phyloP scores from a whole-genome alignment of 2,113 vertebrate genomes.

The Leptobrachium ailaonicum region DNA sequence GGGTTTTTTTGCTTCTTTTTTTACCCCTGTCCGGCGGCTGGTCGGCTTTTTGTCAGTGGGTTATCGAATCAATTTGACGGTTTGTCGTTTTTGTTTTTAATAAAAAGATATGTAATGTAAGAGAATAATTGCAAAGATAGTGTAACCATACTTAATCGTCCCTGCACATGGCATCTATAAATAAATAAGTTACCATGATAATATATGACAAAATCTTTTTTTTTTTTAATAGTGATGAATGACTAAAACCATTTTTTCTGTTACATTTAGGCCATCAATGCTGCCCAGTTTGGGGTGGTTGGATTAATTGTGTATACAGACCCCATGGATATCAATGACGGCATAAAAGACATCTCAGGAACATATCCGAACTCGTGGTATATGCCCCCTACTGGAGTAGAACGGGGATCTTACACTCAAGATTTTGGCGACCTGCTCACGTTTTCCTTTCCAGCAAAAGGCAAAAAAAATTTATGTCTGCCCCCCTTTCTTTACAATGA shows the following conservation, averaged over 20 bases:
- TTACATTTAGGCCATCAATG: constrained; percentile 76
- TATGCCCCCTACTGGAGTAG: constrained; percentile 79
- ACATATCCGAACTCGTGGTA: constrained; percentile 86
- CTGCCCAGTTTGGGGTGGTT: constrained; percentile 68
- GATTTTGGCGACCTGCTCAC: constrained; percentile 79
- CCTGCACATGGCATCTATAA: too few relatives aligned
- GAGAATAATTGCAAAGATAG: too few relatives aligned
- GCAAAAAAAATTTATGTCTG: constrained; percentile 44
- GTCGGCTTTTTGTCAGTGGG: too few relatives aligned
- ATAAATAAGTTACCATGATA: too few relatives aligned
- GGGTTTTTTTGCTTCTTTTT: too few relatives aligned
- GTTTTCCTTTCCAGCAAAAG: constrained; percentile 80
- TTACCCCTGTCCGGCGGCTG: too few relatives aligned
- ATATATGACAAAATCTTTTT: too few relatives aligned
- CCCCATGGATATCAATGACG: constrained; percentile 81
- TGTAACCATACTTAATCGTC: too few relatives aligned
- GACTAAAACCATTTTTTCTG: not conserved
- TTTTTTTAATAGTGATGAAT: not conserved
- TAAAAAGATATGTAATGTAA: too few relatives aligned
- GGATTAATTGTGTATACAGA: constrained; percentile 89
- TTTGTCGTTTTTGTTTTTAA: too few relatives aligned
- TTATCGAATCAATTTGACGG: too few relatives aligned
- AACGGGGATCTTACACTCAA: constrained; percentile 72
- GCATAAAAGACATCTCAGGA: constrained; percentile 61
- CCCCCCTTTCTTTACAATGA: too few relatives aligned